Base-by-base conservation (phyloP, 2,888 invertebrate species). In the Pardosa pseudoannulata region DNA sequence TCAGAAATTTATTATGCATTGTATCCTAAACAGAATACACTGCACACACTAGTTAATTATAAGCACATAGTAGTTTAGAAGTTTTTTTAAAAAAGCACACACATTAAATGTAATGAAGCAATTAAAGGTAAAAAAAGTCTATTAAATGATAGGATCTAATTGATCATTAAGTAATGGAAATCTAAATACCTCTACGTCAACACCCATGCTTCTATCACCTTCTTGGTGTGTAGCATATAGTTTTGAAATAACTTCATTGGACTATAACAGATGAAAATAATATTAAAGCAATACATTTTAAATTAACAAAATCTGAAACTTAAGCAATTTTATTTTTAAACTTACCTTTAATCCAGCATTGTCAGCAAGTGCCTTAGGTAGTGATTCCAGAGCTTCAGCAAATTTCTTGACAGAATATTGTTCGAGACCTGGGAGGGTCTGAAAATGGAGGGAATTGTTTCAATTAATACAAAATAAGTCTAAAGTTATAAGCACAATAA, bases 381-480 rank as follows among this genome's bases (percentile, higher is more conserved):
- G 95, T 71, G 94, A 93, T 92, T 99, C 98, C 16, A 99, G 93
- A 1, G 98, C 97, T 88, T 92, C 92, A 19, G 93, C 93, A 92
- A 98, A 99, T 92, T 97, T 98, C 89, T 97, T 94, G 16, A 98
- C 96, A 13, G 99, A 96, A 92, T 99, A 99, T 91, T 99, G 99
- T 91, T 98, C 98, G 86, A 99, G 93, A 0, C 99, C 99, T 0
- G 98, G 96, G 79, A 97, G 93, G 6, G 96, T 97, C 90, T 92
- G 88, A 90, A n/a, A n/a, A n/a, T n/a, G n/a, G n/a, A n/a, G n/a
- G n/a, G n/a, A n/a, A n/a, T n/a, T n/a, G n/a, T n/a, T n/a, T n/a
- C n/a, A n/a, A n/a, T n/a, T n/a, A n/a, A n/a, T n/a, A n/a, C n/a
- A n/a, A n/a, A n/a, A n/a, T n/a, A n/a, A n/a, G n/a, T n/a, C n/a